These are phyloP conservation scores for Malurus alboscapulatus DNA, from an alignment of 2,113 vertebrate species.

Conservation along the genomic window DNA sequence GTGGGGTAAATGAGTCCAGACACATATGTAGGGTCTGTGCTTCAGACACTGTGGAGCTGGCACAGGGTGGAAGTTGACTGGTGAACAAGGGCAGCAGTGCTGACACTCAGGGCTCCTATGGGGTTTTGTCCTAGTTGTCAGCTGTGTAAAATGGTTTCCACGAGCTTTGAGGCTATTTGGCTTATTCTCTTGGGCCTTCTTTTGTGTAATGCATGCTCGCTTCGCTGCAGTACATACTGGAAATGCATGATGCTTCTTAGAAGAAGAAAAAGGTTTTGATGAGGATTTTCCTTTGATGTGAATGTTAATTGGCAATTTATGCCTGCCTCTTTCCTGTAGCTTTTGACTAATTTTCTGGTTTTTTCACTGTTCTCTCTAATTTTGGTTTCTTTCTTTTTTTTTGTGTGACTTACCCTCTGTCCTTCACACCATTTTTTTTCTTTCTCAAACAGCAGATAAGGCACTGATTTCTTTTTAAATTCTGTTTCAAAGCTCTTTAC, in stretches of 20 bases:
- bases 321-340: neutral
- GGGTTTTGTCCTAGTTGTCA: neutral
- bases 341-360: neutral
- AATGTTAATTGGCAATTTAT: conserved; percentile 11
- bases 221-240: neutral
- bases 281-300: conserved; percentile 10
- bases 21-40: fast-evolving
- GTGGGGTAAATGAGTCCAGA: neutral
- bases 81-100: neutral
- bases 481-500: conserved; percentile 27
- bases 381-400: neutral
- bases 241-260: neutral
- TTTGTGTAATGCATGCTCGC: neutral
- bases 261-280: conserved; percentile 2
- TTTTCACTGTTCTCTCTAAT: neutral
- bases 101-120: neutral
- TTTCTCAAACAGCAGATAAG: neutral
- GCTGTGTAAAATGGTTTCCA: neutral
- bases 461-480: neutral
- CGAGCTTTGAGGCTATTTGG: neutral
- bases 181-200: neutral
- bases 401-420: neutral
- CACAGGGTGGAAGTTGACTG: neutral
- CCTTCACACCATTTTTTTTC: neutral
- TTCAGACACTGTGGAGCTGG: neutral